These are phyloP conservation scores for Alexandromys fortis DNA, from an alignment of 2,113 vertebrate genomes.

Conservation along the genomic window DNA sequence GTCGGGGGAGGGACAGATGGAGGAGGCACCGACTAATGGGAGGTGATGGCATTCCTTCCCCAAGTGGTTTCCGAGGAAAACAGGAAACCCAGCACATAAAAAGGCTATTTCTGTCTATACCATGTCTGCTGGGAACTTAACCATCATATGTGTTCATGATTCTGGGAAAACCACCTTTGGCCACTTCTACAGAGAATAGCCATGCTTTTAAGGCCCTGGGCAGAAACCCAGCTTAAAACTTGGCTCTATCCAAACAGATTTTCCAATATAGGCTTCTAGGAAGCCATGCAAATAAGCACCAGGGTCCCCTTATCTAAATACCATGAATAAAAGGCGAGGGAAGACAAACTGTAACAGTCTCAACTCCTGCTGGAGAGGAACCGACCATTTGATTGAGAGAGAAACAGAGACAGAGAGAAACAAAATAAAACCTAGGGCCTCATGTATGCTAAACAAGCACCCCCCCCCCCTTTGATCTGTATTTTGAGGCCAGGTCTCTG, in stretches of 20 bases:
- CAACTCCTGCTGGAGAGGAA: background rate
- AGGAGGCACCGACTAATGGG: background rate
- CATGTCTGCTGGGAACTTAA: background rate
- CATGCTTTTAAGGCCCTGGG: background rate
- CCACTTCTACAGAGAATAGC: background rate
- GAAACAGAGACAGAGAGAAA: background rate
- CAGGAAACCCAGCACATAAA: conserved; percentile 56
- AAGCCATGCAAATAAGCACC: background rate
- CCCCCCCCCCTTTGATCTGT: background rate
- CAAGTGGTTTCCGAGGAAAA: conserved; percentile 63
- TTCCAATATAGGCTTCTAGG: background rate
- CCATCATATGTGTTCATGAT: background rate
- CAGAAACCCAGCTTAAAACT: background rate
- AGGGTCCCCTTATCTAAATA: background rate
- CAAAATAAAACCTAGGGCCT: background rate
- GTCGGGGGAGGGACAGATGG: background rate
- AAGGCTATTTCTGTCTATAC: conserved; percentile 59
- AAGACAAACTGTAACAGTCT: background rate
- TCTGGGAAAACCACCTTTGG: conserved; percentile 20
- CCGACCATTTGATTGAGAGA: background rate
- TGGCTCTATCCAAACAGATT: background rate
- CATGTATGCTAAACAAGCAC: background rate
- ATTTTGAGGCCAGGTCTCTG: background rate
- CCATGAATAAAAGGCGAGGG: background rate
- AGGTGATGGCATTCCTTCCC: background rate